A percentile compares a stretch with the other conserved stretches of the same genome.
phyloP scores from a whole-genome alignment of 2,888 invertebrate species.

The Drosophila melanosoma region DNA sequence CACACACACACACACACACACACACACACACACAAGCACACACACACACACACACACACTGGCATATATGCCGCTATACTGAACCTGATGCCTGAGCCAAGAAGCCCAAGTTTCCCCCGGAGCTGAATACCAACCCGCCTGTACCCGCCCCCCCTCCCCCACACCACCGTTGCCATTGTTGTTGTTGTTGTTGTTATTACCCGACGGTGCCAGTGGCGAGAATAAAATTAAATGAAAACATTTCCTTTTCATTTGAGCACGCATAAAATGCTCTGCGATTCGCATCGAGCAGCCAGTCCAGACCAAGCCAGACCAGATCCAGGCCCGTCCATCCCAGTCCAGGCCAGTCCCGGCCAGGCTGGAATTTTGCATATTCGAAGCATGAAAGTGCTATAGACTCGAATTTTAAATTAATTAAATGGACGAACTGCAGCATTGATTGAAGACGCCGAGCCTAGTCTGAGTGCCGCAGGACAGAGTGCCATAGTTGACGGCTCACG shows the following conservation, averaged over 20 bases:
- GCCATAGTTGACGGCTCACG: conserved; percentile 1
- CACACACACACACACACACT: neutral
- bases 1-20: neutral
- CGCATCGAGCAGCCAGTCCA: conserved; percentile 24
- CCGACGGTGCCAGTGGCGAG: conserved; percentile 73
- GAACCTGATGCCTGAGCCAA: conserved; percentile 29
- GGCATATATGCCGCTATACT: conserved; percentile 20
- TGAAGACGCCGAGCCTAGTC: conserved; percentile 42
- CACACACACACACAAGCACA: neutral
- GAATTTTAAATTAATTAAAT: conserved; percentile 76
- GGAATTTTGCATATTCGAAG: conserved; percentile 54
- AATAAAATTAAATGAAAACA: conserved; percentile 83
- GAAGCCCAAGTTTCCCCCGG: conserved; percentile 28
- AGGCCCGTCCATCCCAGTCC: conserved; percentile 4
- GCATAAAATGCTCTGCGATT: conserved; percentile 64
- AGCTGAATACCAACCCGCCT: conserved; percentile 10
- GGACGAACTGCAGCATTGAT: conserved; percentile 70
- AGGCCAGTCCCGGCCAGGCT: conserved; percentile 10
- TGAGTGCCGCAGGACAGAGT: conserved; percentile 1
- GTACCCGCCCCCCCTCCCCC: neutral
- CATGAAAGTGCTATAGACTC: conserved; percentile 58
- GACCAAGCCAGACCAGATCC: conserved; percentile 5
- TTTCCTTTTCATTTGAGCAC: conserved; percentile 80
- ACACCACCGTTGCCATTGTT: conserved; percentile 10
- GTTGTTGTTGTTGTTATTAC: conserved; percentile 63